These are phyloP conservation scores for Hirtodrosophila confusa DNA, from an alignment of 2,888 invertebrate genomes.

Conservation along the genomic window DNA sequence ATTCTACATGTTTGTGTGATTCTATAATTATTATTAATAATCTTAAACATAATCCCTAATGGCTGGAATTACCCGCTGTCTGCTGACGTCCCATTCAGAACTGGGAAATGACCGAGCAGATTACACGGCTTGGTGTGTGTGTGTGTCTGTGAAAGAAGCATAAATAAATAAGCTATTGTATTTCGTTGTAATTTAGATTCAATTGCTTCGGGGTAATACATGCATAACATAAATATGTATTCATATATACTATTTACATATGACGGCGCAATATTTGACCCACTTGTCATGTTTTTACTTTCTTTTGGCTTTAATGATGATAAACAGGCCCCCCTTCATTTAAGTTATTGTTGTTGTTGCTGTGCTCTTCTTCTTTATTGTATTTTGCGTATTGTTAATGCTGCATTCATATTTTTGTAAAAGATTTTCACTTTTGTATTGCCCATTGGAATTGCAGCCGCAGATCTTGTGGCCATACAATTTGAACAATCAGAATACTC, in stretches of 20 bases:
- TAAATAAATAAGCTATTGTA: constrained; percentile 3
- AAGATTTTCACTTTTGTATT: constrained; percentile 66
- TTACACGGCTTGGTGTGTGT: not conserved
- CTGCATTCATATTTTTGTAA: constrained; percentile 10
- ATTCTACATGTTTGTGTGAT: no score
- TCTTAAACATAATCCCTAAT: constrained; percentile 17
- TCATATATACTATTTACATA: constrained; percentile 24
- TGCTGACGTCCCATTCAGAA: not conserved
- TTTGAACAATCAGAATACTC: constrained; percentile 16
- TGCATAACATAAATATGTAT: constrained; percentile 11
- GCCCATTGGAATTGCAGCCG: constrained; percentile 32
- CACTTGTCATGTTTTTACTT: constrained; percentile 73
- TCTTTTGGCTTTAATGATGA: constrained; percentile 68
- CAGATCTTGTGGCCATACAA: constrained; percentile 22
- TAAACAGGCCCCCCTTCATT: constrained; percentile 33
- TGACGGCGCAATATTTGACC: constrained; percentile 70
- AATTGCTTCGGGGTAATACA: constrained; percentile 24
- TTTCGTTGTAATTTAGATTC: constrained; percentile 43
- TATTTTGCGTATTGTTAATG: constrained; percentile 33
- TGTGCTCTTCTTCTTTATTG: constrained; percentile 15
- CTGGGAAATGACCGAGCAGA: constrained; percentile 8
- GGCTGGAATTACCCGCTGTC: constrained; percentile 17
- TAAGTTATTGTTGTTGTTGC: constrained; percentile 20
- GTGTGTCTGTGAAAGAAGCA: not conserved
- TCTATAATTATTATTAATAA: not conserved